phyloP scores from a whole-genome alignment of 2,797 vertebrate genomes.

The Falco biarmicus region DNA sequence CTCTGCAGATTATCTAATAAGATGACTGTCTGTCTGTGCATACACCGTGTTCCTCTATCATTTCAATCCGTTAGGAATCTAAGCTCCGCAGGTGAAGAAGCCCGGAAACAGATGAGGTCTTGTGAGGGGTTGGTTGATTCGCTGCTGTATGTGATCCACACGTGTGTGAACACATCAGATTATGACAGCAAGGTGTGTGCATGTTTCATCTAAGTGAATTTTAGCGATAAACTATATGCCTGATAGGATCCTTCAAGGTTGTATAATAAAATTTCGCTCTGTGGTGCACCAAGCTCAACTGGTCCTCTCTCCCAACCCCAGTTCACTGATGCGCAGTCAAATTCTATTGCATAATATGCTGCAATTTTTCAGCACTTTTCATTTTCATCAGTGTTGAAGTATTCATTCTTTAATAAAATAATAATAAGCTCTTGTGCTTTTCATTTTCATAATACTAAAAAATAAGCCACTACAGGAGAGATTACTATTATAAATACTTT shows the following conservation, averaged over 20 bases:
- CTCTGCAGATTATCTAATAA: background rate
- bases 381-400: background rate
- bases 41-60: accelerated
- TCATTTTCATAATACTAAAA: background rate
- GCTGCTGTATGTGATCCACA: constrained; percentile 95
- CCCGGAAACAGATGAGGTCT: constrained; percentile 93
- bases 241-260: background rate
- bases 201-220: accelerated
- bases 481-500: background rate
- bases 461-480: background rate
- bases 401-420: background rate
- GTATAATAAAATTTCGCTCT: accelerated
- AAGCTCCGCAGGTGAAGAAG: constrained; percentile 96
- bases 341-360: background rate
- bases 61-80: constrained; percentile 84
- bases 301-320: accelerated
- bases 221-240: background rate
- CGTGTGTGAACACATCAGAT: constrained; percentile 97
- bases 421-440: background rate
- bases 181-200: constrained; percentile 95
- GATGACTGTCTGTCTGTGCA: background rate
- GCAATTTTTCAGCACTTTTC: background rate
- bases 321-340: background rate
- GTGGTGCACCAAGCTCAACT: background rate
- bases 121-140: constrained; percentile 97